phyloP scores from a whole-genome alignment of 2,888 invertebrate genomes.

The Biston betularia region DNA sequence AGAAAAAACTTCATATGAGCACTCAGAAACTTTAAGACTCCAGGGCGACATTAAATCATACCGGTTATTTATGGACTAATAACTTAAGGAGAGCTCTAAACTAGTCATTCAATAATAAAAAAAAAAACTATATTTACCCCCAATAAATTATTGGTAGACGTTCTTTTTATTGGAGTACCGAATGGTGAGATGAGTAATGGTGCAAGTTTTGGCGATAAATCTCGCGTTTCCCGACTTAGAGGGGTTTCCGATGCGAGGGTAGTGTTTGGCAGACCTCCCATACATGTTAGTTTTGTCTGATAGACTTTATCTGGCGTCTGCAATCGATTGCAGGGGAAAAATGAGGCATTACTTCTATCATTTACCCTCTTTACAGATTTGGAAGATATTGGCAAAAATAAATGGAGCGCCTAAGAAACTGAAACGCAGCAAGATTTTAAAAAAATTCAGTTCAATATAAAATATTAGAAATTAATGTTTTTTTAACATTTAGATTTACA shows the following conservation, averaged over 20 bases:
- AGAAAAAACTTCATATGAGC: conserved; percentile 38
- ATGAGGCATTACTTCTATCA: conserved; percentile 40
- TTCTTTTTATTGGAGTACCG: conserved; percentile 85
- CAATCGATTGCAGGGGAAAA: conserved; percentile 66
- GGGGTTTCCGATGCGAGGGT: conserved; percentile 70
- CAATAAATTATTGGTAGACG: conserved; percentile 82
- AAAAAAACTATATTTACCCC: conserved; percentile 71
- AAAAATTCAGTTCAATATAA: not conserved
- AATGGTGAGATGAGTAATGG: conserved; percentile 85
- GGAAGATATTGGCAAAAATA: conserved; percentile 19
- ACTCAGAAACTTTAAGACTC: conserved; percentile 53
- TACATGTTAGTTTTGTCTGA: conserved; percentile 71
- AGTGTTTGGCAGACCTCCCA: conserved; percentile 75
- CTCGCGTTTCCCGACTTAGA: conserved; percentile 70
- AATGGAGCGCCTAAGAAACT: not conserved
- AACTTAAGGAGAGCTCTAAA: conserved; percentile 71
- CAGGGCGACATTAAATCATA: conserved; percentile 70
- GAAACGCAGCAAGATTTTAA: not conserved
- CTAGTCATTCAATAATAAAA: conserved; percentile 75
- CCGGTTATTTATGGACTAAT: conserved; percentile 72
- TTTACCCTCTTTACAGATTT: conserved; percentile 11
- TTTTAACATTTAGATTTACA: too few relatives aligned
- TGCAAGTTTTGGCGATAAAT: conserved; percentile 82
- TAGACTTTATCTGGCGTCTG: conserved; percentile 68
- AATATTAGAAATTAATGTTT: too few relatives aligned